Evolutionary conservation across 2,888 invertebrate species (phyloP).

Genomic region (Anodontia alba): DNA sequence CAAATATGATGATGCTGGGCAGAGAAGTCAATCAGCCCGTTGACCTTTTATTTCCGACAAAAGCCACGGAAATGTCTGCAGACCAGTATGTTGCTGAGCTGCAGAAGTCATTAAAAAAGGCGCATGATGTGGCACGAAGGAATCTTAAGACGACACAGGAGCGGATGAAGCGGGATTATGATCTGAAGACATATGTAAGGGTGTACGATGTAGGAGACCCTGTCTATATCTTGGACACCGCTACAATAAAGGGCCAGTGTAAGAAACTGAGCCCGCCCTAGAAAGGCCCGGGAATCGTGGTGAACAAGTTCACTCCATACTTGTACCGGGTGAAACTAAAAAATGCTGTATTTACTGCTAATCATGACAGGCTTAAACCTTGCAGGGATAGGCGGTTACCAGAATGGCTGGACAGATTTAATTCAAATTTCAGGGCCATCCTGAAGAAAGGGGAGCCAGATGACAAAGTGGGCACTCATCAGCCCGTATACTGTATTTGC

Average conservation of each 20-base stretch:
- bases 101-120: not conserved
- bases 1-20: constrained; percentile 50
- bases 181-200: not conserved
- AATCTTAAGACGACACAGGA: not conserved
- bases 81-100: not conserved
- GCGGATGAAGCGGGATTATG: constrained; percentile 18
- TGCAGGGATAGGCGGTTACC: not conserved
- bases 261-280: not conserved
- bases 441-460: not conserved
- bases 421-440: not conserved
- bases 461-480: not conserved
- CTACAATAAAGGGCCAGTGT: not conserved
- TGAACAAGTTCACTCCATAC: not conserved
- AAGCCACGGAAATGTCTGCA: not conserved
- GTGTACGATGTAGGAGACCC: not conserved
- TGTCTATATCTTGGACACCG: not conserved
- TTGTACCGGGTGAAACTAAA: not conserved
- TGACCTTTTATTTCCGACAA: constrained; percentile 11
- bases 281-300: not conserved
- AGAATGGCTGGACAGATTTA: not conserved
- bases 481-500: not conserved
- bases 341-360: not conserved
- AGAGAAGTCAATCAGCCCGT: constrained; percentile 15
- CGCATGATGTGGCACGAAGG: constrained; percentile 11
- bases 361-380: not conserved